Evolutionary conservation across 2,797 vertebrate genomes (phyloP).

Genomic region (Petrocephalus schoutedeni): DNA sequence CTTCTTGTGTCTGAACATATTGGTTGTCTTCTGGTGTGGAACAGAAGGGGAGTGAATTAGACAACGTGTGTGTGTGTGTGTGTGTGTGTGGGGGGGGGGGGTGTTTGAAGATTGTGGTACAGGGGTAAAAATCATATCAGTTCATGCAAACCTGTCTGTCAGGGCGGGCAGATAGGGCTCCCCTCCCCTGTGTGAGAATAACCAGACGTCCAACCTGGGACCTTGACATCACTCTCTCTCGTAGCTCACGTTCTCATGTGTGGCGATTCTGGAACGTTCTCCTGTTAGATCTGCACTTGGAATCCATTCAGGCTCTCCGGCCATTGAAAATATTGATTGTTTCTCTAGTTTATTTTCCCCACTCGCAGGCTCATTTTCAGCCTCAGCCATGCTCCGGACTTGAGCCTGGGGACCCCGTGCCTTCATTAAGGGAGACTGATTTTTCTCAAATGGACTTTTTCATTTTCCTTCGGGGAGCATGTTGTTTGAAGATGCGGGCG

Average conservation of each 20-base stretch:
- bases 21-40: not conserved
- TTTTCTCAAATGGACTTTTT: constrained; percentile 22
- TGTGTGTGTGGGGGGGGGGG: not conserved
- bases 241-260: not conserved
- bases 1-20: not conserved
- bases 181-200: not conserved
- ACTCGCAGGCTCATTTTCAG: not conserved
- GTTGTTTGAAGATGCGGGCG: constrained; percentile 22
- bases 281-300: not conserved
- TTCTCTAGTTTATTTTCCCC: constrained; percentile 25
- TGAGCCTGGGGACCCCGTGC: constrained; percentile 4
- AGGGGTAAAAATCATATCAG: constrained; percentile 10
- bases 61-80: not conserved
- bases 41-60: not conserved
- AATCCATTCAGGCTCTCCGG: not conserved
- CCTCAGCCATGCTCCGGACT: not conserved
- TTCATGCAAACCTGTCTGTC: not conserved
- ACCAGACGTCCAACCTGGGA: constrained; percentile 3
- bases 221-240: constrained; percentile 2
- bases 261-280: not conserved
- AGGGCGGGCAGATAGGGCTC: not conserved
- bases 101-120: not conserved
- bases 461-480: constrained; percentile 11
- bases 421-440: constrained; percentile 23
- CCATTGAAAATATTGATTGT: constrained; percentile 18